Percentiles rank a stretch among this genome's conserved stretches.
Conservation (phyloP, 2,888 invertebrate genomes). For the Hyposoter dolosus region DNA sequence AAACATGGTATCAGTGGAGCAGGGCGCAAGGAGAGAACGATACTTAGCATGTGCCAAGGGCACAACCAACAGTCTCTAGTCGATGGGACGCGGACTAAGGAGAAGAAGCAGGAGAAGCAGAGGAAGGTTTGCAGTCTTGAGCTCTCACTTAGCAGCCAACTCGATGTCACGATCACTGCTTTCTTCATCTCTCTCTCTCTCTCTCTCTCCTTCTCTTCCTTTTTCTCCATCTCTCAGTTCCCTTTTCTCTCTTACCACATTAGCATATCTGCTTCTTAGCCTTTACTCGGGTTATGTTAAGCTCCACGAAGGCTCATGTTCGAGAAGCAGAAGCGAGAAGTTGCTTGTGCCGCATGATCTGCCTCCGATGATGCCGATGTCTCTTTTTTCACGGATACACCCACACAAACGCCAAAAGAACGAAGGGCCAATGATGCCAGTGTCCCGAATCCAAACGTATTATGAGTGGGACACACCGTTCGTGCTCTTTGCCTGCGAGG, state of each 20-base stretch:
- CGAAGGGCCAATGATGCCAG: background rate
- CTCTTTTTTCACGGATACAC: background rate
- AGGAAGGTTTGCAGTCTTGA: conserved; percentile 80
- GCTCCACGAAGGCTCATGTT: conserved; percentile 47
- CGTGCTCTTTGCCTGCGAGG: background rate
- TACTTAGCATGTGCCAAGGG: conserved; percentile 59
- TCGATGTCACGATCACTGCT: conserved; percentile 83
- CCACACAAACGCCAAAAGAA: too few species aligned
- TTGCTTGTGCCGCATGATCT: conserved; percentile 34
- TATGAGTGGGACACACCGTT: conserved; percentile 42
- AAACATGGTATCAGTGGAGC: conserved; percentile 49
- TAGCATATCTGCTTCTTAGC: conserved; percentile 82
- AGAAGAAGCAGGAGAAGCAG: conserved; percentile 26
- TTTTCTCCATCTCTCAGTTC: conserved; percentile 19
- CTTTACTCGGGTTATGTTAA: conserved; percentile 77
- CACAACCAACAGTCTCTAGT: conserved; percentile 31
- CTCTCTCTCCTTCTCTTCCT: conserved; percentile 19
- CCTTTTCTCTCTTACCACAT: conserved; percentile 74
- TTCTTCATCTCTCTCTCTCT: conserved; percentile 37
- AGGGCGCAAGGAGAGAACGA: conserved; percentile 41
- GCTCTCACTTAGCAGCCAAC: conserved; percentile 83
- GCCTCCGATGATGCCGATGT: conserved; percentile 27
- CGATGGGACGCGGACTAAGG: conserved; percentile 5
- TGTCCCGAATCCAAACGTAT: background rate
- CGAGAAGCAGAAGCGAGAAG: conserved; percentile 62